phyloP scores from a whole-genome alignment of 2,797 vertebrate genomes.

The Myotis daubentonii region DNA sequence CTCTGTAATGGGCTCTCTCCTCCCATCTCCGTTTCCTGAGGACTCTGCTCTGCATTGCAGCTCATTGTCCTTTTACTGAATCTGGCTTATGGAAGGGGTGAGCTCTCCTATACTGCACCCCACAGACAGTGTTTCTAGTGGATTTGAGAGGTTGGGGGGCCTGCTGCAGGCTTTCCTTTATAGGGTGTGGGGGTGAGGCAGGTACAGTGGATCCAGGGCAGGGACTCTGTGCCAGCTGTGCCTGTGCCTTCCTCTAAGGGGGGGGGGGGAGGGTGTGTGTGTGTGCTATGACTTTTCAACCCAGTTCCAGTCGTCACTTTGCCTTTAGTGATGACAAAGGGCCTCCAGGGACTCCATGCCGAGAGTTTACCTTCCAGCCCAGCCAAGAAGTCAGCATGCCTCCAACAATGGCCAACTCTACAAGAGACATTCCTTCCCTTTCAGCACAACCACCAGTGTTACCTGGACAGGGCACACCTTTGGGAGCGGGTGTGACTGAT shows the following conservation, averaged over 20 bases:
- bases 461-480: not conserved
- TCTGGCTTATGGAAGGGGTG: not conserved
- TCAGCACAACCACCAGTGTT: accelerated
- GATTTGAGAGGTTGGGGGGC: accelerated
- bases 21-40: not conserved
- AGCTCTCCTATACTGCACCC: not conserved
- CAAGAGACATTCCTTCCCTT: not conserved
- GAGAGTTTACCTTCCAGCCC: not conserved
- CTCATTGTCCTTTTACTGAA: not conserved
- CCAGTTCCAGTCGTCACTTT: not conserved
- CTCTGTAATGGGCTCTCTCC: not conserved
- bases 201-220: not conserved
- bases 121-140: not conserved
- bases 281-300: not conserved
- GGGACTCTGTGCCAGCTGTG: no score
- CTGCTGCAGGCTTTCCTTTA: not conserved
- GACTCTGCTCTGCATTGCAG: not conserved
- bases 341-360: not conserved
- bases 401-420: not conserved
- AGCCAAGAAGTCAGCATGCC: not conserved
- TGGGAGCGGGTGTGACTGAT: not conserved
- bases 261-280: not conserved
- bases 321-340: conserved; percentile 7
- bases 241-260: accelerated
- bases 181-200: not conserved